Evolutionary conservation across 2,888 invertebrate species (phyloP).

Genomic region (Megastigmus dorsalis): DNA sequence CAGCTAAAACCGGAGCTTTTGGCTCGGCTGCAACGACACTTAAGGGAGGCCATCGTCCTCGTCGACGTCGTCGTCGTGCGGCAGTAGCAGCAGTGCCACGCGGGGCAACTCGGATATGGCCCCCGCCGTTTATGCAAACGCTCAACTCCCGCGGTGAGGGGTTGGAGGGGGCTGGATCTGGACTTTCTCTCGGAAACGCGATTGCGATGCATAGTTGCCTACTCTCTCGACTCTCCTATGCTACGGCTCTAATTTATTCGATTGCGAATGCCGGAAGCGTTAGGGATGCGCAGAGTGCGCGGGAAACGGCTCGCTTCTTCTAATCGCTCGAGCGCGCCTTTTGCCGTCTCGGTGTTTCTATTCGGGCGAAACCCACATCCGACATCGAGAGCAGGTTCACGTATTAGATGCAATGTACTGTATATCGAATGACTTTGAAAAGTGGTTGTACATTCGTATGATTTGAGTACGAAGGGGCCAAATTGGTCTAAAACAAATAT

Average conservation of each 20-base stretch:
- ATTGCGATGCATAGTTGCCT: conserved; percentile 14
- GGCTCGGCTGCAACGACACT: conserved; percentile 26
- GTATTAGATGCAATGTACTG: background rate
- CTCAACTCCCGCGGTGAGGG: no score
- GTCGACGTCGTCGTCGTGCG: no score
- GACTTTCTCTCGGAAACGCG: background rate
- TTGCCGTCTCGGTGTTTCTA: background rate
- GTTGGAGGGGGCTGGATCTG: background rate
- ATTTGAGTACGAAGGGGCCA: background rate
- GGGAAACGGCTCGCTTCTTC: no score
- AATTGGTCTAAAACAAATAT: background rate
- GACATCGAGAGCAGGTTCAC: background rate
- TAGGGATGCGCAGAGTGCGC: no score
- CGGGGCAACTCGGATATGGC: background rate
- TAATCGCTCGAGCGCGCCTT: background rate
- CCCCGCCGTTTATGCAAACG: conserved; percentile 40
- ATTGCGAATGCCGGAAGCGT: background rate
- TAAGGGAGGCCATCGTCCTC: conserved; percentile 32
- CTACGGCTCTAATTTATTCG: conserved; percentile 16
- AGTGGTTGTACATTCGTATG: background rate
- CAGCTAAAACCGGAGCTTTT: conserved; percentile 1
- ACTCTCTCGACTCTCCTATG: background rate
- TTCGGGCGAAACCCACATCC: background rate
- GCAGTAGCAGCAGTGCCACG: no score
- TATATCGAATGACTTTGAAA: background rate